Base-by-base conservation (phyloP, 2,888 invertebrate species). In the Deilephila elpenor region DNA sequence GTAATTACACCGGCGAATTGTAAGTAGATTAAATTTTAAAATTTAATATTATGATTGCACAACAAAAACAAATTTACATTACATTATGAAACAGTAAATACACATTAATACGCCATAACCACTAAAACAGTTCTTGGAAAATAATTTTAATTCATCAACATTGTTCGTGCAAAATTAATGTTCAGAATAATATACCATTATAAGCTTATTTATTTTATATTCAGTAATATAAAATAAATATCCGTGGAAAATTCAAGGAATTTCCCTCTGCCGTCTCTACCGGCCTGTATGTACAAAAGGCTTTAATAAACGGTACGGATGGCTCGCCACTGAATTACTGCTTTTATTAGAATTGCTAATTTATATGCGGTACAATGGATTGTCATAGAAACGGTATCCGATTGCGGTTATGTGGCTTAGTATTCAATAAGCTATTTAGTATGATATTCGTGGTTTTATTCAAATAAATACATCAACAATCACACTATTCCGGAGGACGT, bases 301-400 rank as follows among this genome's bases (percentile, higher is more conserved):
- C 44, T 67, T 44, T 67, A 67, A 67, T 37, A 37, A 44, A 25
- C 20, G 14, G 1, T 34, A 25, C n/a, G 34, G 37, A 25, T 29
- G 29, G 44, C 56, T n/a, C 56, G n/a, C 56, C 56, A n/a, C 19
- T 67, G 44, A 67, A 44, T 67, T 44, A 67, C 44, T 67, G 44
- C 20, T 20, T 44, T 67, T 44, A 67, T 67, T 67, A 67, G 44
- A 44, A 67, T 44, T 67, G 64, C 64, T 37, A 67, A 67, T 44
- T 20, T n/a, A 44, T 44, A 67, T 67, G 64, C 44, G 44, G 44
- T 67, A 67, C 44, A 20, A 67, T 20, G 29, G 29, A 17, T 60
- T 60, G 17, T 60, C 29, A 29, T 11, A 17, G 60, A 17, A 29
- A 29, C 60, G 25, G 2, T 29, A 11, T 60, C 14, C 44, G 44